Evolutionary conservation across 2,113 vertebrate species (phyloP).

Genomic region (Cacatua alba): DNA sequence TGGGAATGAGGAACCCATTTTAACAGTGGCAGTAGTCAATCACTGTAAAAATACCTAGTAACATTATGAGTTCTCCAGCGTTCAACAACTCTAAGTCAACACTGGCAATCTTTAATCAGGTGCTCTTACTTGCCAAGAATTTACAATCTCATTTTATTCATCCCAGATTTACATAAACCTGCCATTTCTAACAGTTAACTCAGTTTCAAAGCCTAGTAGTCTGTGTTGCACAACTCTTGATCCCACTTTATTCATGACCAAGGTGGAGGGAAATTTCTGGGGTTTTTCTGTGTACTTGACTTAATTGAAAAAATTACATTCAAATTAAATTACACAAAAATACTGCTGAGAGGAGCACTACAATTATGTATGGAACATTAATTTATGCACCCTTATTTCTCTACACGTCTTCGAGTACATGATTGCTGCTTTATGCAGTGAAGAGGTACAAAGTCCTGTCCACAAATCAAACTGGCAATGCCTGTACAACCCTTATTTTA

Average conservation of each 20-base stretch:
- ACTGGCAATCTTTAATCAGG: background rate
- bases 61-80: background rate
- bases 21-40: background rate
- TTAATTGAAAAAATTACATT: background rate
- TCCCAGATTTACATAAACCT: background rate
- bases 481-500: background rate
- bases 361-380: background rate
- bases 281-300: background rate
- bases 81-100: background rate
- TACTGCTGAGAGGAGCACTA: background rate
- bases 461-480: slow-evolving; percentile 13
- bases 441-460: background rate
- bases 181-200: background rate
- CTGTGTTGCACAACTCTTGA: background rate
- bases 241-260: background rate
- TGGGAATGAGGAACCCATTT: background rate
- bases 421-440: background rate
- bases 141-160: background rate
- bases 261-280: background rate
- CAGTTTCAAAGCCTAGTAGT: background rate
- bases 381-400: background rate
- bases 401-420: background rate
- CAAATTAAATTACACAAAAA: background rate
- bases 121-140: background rate
- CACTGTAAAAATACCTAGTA: background rate